Percentiles rank a stretch among this genome's conserved stretches.
Conservation (phyloP, 2,797 vertebrate genomes). For the Hypotaenidia philippensis region DNA sequence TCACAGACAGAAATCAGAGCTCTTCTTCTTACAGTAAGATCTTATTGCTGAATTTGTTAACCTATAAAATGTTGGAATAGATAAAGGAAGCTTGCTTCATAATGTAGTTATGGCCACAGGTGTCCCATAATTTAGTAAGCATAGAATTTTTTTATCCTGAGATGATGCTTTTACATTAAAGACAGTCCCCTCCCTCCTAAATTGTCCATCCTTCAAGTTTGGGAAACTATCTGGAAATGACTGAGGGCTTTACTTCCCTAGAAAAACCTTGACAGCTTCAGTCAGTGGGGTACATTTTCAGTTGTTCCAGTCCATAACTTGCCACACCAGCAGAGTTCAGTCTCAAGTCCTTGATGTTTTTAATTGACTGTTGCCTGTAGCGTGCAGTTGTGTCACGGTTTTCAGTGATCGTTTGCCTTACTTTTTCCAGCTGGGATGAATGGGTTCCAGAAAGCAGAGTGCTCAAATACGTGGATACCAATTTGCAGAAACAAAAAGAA, state of each 20-base stretch:
- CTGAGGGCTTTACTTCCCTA: background rate
- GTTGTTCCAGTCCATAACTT: background rate
- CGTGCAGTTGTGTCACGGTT: background rate
- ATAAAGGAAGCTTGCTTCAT: background rate
- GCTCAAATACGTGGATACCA: conserved; percentile 99
- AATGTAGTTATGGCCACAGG: background rate
- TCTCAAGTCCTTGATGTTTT: background rate
- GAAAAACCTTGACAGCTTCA: background rate
- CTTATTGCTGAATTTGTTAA: conserved; percentile 64
- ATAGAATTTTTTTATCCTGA: background rate
- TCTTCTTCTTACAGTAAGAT: conserved; percentile 61
- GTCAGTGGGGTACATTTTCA: background rate
- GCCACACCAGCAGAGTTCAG: background rate
- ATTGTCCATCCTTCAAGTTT: background rate
- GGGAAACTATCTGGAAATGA: background rate
- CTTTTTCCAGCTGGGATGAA: conserved; percentile 95
- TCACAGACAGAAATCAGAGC: conserved; percentile 67
- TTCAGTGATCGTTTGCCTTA: background rate
- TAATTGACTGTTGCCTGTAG: background rate
- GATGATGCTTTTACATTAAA: background rate
- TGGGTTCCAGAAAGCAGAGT: conserved; percentile 99
- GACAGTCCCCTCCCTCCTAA: background rate
- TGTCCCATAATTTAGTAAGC: background rate
- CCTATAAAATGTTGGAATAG: conserved; percentile 26
- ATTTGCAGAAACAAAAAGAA: conserved; percentile 99